Percentiles rank a stretch among this genome's conserved stretches.
Evolutionary conservation across 2,113 vertebrate genomes (phyloP).

Genomic region (Urocolius indicus): DNA sequence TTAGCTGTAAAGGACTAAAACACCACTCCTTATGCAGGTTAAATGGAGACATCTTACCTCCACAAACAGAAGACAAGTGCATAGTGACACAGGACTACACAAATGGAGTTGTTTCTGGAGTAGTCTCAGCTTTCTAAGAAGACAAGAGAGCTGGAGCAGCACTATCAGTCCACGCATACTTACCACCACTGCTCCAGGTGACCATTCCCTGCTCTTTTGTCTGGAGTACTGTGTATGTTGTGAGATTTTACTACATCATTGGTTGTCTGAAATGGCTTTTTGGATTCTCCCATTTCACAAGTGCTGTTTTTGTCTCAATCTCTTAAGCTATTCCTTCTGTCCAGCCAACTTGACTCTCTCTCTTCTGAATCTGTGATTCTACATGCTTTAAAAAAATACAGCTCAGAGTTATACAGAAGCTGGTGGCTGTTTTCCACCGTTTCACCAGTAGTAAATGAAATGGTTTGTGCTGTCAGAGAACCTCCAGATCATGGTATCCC

Average conservation of each 20-base stretch:
- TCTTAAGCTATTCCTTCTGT: neutral
- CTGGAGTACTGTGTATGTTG: neutral
- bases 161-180: neutral
- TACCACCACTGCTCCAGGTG: neutral
- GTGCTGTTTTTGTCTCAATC: neutral
- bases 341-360: neutral
- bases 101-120: neutral
- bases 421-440: neutral
- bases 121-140: neutral
- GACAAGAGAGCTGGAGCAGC: neutral
- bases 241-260: neutral
- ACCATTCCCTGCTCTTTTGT: neutral
- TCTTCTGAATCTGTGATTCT: neutral
- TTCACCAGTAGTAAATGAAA: neutral
- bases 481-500: neutral
- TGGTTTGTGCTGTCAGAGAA: neutral
- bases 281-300: neutral
- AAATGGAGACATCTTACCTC: neutral
- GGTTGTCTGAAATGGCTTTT: neutral
- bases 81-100: neutral
- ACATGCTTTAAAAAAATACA: neutral
- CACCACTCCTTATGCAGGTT: neutral
- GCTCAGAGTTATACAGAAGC: neutral
- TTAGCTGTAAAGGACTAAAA: neutral
- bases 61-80: neutral